Percentiles rank a stretch among this genome's conserved stretches.
phyloP scores from a whole-genome alignment of 2,797 vertebrate genomes.

The Lepus townsendii region DNA sequence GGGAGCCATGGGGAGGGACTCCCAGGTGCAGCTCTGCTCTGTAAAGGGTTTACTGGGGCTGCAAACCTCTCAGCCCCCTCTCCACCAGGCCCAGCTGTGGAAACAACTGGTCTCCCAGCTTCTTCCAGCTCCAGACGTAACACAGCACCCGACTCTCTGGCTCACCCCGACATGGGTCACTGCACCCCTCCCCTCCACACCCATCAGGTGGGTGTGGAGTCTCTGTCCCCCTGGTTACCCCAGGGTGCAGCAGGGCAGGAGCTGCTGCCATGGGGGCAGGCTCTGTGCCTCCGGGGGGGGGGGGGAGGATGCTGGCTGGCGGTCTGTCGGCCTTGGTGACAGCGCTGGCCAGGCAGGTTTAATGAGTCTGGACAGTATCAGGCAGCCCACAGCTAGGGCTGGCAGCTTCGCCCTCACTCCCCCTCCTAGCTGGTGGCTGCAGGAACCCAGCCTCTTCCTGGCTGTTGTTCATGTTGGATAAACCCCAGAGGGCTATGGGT shows the following conservation, averaged over 20 bases:
- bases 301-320: conserved; percentile 68
- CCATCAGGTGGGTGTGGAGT: not conserved
- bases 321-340: conserved; percentile 69
- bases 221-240: not conserved
- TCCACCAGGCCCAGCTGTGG: not conserved
- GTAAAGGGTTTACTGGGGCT: not conserved
- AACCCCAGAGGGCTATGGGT: not conserved
- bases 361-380: conserved; percentile 82
- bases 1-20: not conserved
- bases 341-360: conserved; percentile 65
- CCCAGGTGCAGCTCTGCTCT: not conserved
- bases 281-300: conserved; percentile 43
- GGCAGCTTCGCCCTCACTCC: not conserved
- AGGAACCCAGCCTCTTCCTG: conserved; percentile 58
- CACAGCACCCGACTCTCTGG: not conserved
- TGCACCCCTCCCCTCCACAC: no score
- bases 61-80: not conserved
- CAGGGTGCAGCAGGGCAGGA: not conserved
- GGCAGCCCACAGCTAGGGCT: not conserved
- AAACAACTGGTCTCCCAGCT: not conserved
- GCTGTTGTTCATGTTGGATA: not conserved
- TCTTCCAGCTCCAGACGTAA: conserved; percentile 18
- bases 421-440: not conserved
- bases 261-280: not conserved
- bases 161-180: not conserved